Conservation (phyloP, 2,113 vertebrate genomes). For the Tragelaphus strepsiceros region DNA sequence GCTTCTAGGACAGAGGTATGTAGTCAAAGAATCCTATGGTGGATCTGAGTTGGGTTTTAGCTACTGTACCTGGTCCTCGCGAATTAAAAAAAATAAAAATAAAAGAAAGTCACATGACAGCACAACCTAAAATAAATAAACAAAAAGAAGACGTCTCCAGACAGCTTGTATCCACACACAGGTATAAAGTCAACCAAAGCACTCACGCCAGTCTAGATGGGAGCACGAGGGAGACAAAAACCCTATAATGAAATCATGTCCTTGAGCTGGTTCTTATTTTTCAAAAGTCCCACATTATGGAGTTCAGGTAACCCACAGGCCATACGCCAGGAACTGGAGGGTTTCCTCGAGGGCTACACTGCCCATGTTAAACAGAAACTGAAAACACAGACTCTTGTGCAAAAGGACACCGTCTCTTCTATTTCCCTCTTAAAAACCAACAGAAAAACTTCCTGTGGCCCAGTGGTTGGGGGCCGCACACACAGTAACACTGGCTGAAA, state of each 20-base stretch:
- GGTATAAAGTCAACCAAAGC: slow-evolving; percentile 78
- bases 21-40: slow-evolving; percentile 77
- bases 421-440: slow-evolving; percentile 46
- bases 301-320: slow-evolving; percentile 57
- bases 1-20: slow-evolving; percentile 76
- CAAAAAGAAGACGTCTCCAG: slow-evolving; percentile 75
- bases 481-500: slow-evolving; percentile 70
- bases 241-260: slow-evolving; percentile 60
- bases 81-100: slow-evolving; percentile 73
- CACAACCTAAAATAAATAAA: slow-evolving; percentile 81
- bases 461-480: slow-evolving; percentile 65
- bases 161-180: slow-evolving; percentile 77
- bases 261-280: slow-evolving; percentile 59
- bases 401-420: slow-evolving; percentile 72
- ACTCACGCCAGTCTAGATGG: slow-evolving; percentile 72
- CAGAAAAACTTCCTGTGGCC: slow-evolving; percentile 55
- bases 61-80: slow-evolving; percentile 82
- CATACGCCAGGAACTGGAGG: slow-evolving; percentile 56
- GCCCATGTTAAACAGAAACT: slow-evolving; percentile 68
- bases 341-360: slow-evolving; percentile 63
- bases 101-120: slow-evolving; percentile 67
- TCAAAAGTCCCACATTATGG: slow-evolving; percentile 61
- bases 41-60: slow-evolving; percentile 75
- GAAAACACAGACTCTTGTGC: slow-evolving; percentile 72
- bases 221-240: slow-evolving; percentile 70